Conservation (phyloP, 2,888 invertebrate genomes). For the Phlogophora meticulosa region DNA sequence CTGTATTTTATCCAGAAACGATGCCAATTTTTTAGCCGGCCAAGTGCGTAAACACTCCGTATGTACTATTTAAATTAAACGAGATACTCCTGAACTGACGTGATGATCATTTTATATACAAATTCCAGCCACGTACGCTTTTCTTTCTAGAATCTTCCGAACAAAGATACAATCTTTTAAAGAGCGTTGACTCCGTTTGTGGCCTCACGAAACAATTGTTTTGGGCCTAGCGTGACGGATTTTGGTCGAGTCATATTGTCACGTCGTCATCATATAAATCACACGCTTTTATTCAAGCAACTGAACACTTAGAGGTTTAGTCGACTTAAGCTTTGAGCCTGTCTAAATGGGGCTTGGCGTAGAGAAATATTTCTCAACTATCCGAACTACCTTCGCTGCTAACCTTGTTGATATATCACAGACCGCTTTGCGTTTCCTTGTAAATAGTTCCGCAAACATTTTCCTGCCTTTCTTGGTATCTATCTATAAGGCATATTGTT, state of each 20-base stretch:
- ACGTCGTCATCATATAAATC: conserved; percentile 72
- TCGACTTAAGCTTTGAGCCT: conserved; percentile 55
- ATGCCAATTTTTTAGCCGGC: conserved; percentile 72
- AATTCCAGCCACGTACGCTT: conserved; percentile 73
- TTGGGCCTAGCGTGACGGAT: conserved; percentile 76
- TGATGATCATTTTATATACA: conserved; percentile 66
- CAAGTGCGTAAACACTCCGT: conserved; percentile 68
- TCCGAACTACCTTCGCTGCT: conserved; percentile 83
- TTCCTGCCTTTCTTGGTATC: conserved; percentile 75
- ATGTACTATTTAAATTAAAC: conserved; percentile 68
- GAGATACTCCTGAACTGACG: conserved; percentile 54
- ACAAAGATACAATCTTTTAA: conserved; percentile 73
- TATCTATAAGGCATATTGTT: conserved; percentile 69
- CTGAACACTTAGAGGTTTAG: conserved; percentile 52
- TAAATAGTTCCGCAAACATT: conserved; percentile 80
- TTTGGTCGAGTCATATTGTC: conserved; percentile 72
- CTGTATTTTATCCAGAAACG: conserved; percentile 62
- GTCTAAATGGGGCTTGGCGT: conserved; percentile 70
- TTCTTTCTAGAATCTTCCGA: conserved; percentile 74
- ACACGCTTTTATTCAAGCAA: conserved; percentile 66
- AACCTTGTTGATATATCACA: conserved; percentile 81
- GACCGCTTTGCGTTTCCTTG: conserved; percentile 81
- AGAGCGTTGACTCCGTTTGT: conserved; percentile 72
- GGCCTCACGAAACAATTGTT: conserved; percentile 73
- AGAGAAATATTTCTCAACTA: conserved; percentile 82